phyloP scores from a whole-genome alignment of 1,140 invertebrate genomes.

The Drosophila novamexicana region DNA sequence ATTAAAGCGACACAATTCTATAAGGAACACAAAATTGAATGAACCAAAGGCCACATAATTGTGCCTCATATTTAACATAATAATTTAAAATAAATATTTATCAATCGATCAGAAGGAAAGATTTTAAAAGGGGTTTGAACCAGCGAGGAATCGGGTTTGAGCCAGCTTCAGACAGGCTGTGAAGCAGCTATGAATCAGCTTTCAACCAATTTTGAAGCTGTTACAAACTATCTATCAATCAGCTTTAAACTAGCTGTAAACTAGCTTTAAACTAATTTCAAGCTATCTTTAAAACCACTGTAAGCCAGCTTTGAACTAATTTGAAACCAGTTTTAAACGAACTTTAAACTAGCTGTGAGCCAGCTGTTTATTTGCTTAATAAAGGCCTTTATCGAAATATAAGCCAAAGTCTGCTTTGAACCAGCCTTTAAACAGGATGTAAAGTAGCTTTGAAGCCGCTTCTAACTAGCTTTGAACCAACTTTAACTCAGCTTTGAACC shows the following conservation, averaged over 20 bases:
- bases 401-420: not conserved
- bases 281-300: no score
- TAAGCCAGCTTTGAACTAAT: no score
- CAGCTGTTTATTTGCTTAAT: no score
- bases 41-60: not conserved
- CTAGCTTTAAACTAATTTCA: no score
- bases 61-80: not conserved
- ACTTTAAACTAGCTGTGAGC: no score
- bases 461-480: not conserved
- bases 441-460: not conserved
- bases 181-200: not conserved
- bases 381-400: no score
- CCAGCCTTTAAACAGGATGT: not conserved
- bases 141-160: not conserved
- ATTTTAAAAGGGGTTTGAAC: no score
- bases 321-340: no score
- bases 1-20: constrained; percentile 5
- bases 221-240: no score
- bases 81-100: not conserved
- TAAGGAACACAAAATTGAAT: not conserved
- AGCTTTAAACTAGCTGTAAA: no score
- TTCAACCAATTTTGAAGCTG: not conserved
- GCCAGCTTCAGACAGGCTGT: no score
- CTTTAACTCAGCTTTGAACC: not conserved
- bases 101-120: not conserved